Percentiles rank a stretch among this genome's conserved stretches.
Conservation (phyloP, 1,140 invertebrate species). For the Hetaerina americana region DNA sequence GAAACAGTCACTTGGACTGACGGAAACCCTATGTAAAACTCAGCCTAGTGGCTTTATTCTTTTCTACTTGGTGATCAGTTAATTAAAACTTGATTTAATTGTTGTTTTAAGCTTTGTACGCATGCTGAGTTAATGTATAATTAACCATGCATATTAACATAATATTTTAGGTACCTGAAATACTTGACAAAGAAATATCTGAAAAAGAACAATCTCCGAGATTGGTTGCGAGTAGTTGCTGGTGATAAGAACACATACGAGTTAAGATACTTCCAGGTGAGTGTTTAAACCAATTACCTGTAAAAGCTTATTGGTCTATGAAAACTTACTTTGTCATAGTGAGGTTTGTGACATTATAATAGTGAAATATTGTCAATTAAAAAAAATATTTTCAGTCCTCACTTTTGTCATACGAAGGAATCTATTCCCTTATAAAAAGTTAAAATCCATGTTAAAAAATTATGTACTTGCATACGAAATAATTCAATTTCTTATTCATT, state of each 20-base stretch:
- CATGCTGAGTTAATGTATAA: slow-evolving; percentile 1
- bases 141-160: slow-evolving; percentile 14
- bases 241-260: slow-evolving; percentile 49
- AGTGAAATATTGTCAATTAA: too few relatives aligned
- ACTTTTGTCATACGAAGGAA: too few relatives aligned
- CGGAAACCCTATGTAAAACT: slow-evolving; percentile 6
- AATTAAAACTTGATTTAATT: not conserved
- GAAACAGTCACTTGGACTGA: too few relatives aligned
- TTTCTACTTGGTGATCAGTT: not conserved
- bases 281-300: too few relatives aligned
- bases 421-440: too few relatives aligned
- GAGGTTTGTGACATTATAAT: too few relatives aligned
- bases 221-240: slow-evolving; percentile 98
- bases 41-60: not conserved
- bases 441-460: too few relatives aligned
- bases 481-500: too few relatives aligned
- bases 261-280: not conserved
- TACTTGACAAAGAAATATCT: slow-evolving; percentile 99
- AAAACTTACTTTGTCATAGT: too few relatives aligned
- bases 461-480: too few relatives aligned
- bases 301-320: too few relatives aligned
- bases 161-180: slow-evolving; percentile 79
- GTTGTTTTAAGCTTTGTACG: slow-evolving; percentile 1
- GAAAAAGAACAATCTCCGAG: slow-evolving; percentile 97
- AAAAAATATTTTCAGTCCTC: too few relatives aligned